Percentiles rank a stretch among this genome's conserved stretches.
phyloP scores from a whole-genome alignment of 2,113 vertebrate genomes.

The Psittacus erithacus region DNA sequence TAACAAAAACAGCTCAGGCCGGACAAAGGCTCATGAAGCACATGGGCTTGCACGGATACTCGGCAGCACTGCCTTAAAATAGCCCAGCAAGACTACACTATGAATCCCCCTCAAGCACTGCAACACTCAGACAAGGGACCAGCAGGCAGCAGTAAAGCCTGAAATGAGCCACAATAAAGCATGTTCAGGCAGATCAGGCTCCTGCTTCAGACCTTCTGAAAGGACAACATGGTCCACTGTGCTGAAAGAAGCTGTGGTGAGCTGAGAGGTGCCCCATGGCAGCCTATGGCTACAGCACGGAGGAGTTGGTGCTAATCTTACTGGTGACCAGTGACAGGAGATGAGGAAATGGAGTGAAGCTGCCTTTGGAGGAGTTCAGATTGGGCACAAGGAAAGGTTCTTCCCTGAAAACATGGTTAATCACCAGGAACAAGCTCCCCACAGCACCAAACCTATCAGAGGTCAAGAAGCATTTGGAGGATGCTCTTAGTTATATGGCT shows the following conservation, averaged over 20 bases:
- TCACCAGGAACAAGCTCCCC: neutral
- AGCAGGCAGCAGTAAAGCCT: neutral
- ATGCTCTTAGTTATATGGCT: neutral
- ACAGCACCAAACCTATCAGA: neutral
- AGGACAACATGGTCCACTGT: neutral
- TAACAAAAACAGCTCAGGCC: constrained; percentile 55
- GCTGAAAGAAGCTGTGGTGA: neutral
- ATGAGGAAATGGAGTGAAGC: neutral
- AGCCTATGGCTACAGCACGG: neutral
- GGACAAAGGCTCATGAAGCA: constrained; percentile 55
- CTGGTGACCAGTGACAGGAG: neutral
- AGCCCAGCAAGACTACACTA: neutral
- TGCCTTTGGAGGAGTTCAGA: neutral
- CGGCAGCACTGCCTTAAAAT: constrained; percentile 41
- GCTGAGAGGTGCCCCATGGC: neutral
- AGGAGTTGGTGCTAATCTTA: neutral
- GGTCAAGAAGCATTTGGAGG: neutral
- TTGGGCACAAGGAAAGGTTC: neutral
- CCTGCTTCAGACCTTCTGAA: neutral
- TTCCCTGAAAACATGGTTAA: neutral
- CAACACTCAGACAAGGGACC: neutral
- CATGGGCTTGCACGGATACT: neutral
- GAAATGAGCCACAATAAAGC: neutral
- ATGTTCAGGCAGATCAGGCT: neutral
- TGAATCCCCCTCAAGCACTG: constrained; percentile 32